Percentiles rank a stretch among this genome's conserved stretches.
These are phyloP conservation scores for Aleiodes testaceus DNA, from an alignment of 2,888 invertebrate genomes.

Conservation along the genomic window DNA sequence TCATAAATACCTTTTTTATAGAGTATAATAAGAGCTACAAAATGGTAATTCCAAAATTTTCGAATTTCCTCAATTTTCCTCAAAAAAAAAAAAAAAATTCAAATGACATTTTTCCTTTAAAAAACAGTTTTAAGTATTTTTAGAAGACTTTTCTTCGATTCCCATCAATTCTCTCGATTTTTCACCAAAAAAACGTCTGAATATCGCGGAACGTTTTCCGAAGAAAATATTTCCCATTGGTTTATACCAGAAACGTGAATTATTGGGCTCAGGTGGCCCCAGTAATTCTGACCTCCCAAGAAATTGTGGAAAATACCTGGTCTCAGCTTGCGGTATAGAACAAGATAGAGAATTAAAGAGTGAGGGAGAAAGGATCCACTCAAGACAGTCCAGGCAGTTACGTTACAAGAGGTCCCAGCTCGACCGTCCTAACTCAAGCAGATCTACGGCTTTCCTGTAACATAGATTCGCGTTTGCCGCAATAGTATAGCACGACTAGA, in stretches of 20 bases:
- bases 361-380: slow-evolving; percentile 25
- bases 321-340: slow-evolving; percentile 32
- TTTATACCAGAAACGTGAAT: background rate
- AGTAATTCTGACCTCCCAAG: background rate
- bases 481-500: slow-evolving; percentile 49
- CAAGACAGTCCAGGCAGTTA: slow-evolving; percentile 42
- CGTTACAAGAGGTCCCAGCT: slow-evolving; percentile 45
- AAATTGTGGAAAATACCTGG: slow-evolving; percentile 20
- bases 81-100: no score
- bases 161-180: no score
- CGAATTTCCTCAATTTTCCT: no score
- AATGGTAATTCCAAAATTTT: no score
- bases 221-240: background rate
- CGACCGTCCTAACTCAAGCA: slow-evolving; percentile 55
- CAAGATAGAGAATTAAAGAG: slow-evolving; percentile 26
- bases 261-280: slow-evolving; percentile 10
- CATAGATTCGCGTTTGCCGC: slow-evolving; percentile 59
- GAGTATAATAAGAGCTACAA: no score
- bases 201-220: no score
- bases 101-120: no score
- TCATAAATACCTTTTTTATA: no score
- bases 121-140: no score
- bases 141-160: no score
- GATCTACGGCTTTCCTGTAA: slow-evolving; percentile 59
- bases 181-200: no score